phyloP scores from a whole-genome alignment of 2,888 invertebrate species.

The Eristalis tenax region DNA sequence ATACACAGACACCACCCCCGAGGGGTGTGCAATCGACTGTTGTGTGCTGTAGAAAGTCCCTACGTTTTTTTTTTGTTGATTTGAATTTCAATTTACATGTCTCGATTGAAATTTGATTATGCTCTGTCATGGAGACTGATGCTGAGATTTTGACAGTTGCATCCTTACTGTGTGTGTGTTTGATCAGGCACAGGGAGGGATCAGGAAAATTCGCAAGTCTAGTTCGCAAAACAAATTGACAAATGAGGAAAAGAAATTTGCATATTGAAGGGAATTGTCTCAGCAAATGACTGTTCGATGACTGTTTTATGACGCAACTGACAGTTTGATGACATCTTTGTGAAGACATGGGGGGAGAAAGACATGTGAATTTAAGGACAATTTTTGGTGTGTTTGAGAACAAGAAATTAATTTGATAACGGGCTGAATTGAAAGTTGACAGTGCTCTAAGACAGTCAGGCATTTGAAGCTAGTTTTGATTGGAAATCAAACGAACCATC shows the following conservation, averaged over 20 bases:
- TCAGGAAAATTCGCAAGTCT: slow-evolving; percentile 28
- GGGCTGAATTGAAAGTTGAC: too few species aligned
- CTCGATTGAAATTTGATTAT: slow-evolving; percentile 64
- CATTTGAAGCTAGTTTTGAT: too few species aligned
- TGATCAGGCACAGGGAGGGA: too few species aligned
- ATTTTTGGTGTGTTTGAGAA: too few species aligned
- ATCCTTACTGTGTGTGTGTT: background rate
- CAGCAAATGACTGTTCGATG: slow-evolving; percentile 58
- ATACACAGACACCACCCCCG: background rate
- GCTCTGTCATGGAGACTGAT: background rate
- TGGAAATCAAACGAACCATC: too few species aligned
- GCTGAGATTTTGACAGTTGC: slow-evolving; percentile 12
- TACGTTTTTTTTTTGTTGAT: background rate
- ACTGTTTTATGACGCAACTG: slow-evolving; percentile 45
- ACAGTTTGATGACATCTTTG: slow-evolving; percentile 15
- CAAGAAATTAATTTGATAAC: too few species aligned
- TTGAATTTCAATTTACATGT: slow-evolving; percentile 62
- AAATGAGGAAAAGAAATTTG: slow-evolving; percentile 42
- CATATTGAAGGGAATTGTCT: slow-evolving; percentile 36
- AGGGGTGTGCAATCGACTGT: background rate
- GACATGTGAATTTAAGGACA: background rate
- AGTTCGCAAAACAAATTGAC: slow-evolving; percentile 36
- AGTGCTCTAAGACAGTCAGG: too few species aligned
- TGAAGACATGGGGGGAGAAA: background rate
- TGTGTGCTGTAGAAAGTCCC: background rate